Percentiles rank a stretch among this genome's conserved stretches.
Conservation (phyloP, 2,113 vertebrate genomes). For the Dipodomys spectabilis region DNA sequence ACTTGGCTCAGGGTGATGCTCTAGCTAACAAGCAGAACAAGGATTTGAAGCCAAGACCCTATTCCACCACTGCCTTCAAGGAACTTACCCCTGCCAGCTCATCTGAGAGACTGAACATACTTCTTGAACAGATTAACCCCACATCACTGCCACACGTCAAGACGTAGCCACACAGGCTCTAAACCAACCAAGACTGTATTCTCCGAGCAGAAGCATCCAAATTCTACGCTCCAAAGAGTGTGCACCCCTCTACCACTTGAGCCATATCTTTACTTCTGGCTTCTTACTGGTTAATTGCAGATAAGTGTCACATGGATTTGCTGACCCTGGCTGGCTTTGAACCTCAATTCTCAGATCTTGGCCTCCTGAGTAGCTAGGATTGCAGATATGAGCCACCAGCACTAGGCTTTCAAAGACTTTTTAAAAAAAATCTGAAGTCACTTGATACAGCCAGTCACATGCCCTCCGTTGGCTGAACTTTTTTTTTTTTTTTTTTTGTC, state of each 20-base stretch:
- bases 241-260: too few species aligned
- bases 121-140: not conserved
- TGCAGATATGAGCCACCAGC: too few species aligned
- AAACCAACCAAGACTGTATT: not conserved
- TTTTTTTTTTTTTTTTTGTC: too few species aligned
- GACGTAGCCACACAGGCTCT: not conserved
- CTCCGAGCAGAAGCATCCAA: not conserved
- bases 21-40: not conserved
- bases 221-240: not conserved
- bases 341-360: too few species aligned
- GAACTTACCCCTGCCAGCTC: not conserved
- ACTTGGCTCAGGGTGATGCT: not conserved
- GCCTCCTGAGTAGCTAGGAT: too few species aligned
- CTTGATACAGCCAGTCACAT: not conserved
- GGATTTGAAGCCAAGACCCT: not conserved
- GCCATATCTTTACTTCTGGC: too few species aligned
- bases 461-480: not conserved
- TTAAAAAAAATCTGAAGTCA: not conserved
- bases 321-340: too few species aligned
- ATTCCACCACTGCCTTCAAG: not conserved
- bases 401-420: too few species aligned
- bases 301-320: too few species aligned
- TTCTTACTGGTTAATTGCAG: too few species aligned
- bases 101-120: not conserved
- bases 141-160: fast-evolving